Evolutionary conservation across 2,113 vertebrate genomes (phyloP).

Genomic region (Rousettus leschenaultii): DNA sequence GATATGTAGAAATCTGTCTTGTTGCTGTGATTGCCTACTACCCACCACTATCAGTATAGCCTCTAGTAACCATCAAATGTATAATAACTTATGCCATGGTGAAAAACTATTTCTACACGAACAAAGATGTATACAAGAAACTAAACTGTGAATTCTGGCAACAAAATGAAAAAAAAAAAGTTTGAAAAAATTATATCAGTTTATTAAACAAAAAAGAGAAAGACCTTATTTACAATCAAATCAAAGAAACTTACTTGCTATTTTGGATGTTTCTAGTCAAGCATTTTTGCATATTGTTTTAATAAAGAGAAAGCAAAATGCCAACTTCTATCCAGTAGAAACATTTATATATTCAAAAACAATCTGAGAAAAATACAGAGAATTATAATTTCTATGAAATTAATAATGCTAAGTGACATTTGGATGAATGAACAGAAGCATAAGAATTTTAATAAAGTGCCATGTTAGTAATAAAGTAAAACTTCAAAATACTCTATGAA

Average conservation of each 20-base stretch:
- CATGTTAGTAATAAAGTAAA: neutral
- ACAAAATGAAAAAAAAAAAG: neutral
- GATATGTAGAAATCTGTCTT: neutral
- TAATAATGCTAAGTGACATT: neutral
- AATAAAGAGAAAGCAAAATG: neutral
- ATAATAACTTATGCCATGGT: neutral
- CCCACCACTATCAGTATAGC: neutral
- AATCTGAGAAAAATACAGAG: neutral
- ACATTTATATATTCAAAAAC: neutral
- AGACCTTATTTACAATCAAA: neutral
- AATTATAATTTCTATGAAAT: neutral
- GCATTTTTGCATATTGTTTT: neutral
- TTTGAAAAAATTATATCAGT: neutral
- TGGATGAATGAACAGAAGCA: neutral
- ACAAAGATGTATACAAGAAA: neutral
- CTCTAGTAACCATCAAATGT: neutral
- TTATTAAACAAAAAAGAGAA: neutral
- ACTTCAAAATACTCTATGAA: neutral
- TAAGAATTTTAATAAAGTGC: neutral
- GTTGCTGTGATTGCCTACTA: neutral
- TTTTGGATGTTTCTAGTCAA: neutral
- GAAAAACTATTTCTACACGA: neutral
- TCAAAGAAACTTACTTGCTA: neutral
- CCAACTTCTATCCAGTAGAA: neutral
- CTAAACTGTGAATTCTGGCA: neutral